These are phyloP conservation scores for Rhinolophus ferrumequinum DNA, from an alignment of 2,113 vertebrate species.

Conservation along the genomic window DNA sequence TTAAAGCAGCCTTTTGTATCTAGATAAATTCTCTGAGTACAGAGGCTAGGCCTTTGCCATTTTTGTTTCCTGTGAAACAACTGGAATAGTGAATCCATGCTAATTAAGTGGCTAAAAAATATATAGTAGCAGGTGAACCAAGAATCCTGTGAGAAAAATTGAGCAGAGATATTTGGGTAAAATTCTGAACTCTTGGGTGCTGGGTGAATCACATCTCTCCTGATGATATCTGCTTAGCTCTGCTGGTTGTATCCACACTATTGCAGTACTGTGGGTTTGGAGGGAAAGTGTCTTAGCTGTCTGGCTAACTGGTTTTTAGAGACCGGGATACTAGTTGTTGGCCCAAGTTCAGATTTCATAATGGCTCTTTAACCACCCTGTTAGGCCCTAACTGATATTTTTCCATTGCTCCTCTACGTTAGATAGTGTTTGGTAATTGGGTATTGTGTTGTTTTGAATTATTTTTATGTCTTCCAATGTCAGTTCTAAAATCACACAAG, in stretches of 20 bases:
- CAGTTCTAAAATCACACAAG: neutral
- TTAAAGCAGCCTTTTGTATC: neutral
- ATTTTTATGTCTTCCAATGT: slow-evolving; percentile 28
- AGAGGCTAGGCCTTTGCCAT: neutral
- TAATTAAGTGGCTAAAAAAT: slow-evolving; percentile 27
- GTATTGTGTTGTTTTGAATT: slow-evolving; percentile 32
- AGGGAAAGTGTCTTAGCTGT: neutral
- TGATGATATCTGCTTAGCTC: neutral
- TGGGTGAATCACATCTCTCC: neutral
- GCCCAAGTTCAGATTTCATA: slow-evolving; percentile 19
- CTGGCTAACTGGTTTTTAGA: neutral
- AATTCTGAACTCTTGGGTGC: neutral
- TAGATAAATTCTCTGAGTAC: neutral
- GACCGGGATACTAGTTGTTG: neutral
- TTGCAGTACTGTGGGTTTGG: neutral
- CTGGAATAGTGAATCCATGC: neutral
- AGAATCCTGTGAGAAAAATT: neutral
- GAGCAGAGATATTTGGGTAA: neutral
- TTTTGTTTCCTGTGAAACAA: slow-evolving; percentile 10
- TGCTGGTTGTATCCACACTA: neutral
- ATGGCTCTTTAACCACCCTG: neutral
- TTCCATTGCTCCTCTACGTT: slow-evolving; percentile 1
- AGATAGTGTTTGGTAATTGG: neutral
- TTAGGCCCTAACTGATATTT: neutral
- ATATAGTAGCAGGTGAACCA: neutral